These are phyloP conservation scores for Acanthiza pusilla DNA, from an alignment of 2,797 vertebrate genomes.

Conservation along the genomic window DNA sequence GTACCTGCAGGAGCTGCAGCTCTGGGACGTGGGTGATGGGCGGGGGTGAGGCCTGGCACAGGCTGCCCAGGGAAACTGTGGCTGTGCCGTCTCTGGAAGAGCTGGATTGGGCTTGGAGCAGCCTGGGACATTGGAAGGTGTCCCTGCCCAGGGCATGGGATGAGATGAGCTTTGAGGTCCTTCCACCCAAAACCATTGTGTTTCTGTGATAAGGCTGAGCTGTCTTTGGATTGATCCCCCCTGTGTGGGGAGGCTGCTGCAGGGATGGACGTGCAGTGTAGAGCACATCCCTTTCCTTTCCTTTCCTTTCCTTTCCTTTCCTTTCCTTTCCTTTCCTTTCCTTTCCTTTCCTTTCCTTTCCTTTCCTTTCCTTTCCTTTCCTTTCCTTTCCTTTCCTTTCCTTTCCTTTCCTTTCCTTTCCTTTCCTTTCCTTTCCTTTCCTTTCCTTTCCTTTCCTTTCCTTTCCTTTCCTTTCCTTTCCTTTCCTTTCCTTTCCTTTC, in stretches of 20 bases:
- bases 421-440: too few species aligned
- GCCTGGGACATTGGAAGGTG: fast-evolving
- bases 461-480: too few species aligned
- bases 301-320: background rate
- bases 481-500: too few species aligned
- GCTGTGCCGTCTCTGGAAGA: background rate
- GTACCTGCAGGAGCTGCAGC: background rate
- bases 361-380: too few species aligned
- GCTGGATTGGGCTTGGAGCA: background rate
- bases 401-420: too few species aligned
- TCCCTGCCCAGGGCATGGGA: background rate
- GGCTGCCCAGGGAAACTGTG: background rate
- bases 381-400: too few species aligned
- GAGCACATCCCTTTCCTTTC: background rate
- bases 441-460: too few species aligned
- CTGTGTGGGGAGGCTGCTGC: fast-evolving
- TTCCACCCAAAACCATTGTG: background rate
- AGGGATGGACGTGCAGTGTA: background rate
- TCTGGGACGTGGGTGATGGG: background rate
- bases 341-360: too few species aligned
- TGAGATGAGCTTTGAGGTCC: background rate
- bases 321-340: too few species aligned
- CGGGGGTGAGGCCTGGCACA: background rate
- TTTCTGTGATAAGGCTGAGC: fast-evolving
- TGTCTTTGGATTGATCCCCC: background rate